Conservation (phyloP, 1,140 invertebrate species). For the Drosophila kurseongensis region DNA sequence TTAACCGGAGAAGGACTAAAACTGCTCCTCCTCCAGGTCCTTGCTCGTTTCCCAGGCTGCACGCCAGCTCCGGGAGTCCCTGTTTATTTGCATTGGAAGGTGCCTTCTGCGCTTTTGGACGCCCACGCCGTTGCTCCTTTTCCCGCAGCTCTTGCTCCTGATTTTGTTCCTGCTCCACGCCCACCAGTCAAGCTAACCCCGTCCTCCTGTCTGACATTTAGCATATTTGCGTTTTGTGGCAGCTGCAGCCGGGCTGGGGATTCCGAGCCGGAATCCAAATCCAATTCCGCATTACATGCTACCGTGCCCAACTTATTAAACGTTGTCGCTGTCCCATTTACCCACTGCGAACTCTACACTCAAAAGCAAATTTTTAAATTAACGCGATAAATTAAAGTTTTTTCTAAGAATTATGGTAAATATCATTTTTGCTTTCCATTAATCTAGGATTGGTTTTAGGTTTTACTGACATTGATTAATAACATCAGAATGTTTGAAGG, state of each 20-base stretch:
- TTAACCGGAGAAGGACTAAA: conserved; percentile 41
- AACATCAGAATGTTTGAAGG: too few relatives aligned
- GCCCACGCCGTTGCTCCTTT: conserved; percentile 3
- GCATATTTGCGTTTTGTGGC: conserved; percentile 82
- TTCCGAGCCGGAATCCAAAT: conserved; percentile 61
- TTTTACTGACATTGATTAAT: too few relatives aligned
- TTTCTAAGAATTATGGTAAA: too few relatives aligned
- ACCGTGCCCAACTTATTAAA: conserved; percentile 80
- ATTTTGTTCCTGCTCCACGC: conserved; percentile 7
- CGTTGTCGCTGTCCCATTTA: conserved; percentile 79
- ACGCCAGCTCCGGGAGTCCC: conserved; percentile 59
- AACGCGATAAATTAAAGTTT: too few relatives aligned
- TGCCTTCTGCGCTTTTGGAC: conserved; percentile 67
- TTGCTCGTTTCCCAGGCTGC: conserved; percentile 52
- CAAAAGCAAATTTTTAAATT: not conserved
- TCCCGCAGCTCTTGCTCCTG: not conserved
- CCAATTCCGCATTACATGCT: conserved; percentile 80
- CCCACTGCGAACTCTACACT: conserved; percentile 62
- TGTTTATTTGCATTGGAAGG: conserved; percentile 66
- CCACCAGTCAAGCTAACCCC: conserved; percentile 34
- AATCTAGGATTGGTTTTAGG: too few relatives aligned
- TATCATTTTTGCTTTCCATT: too few relatives aligned
- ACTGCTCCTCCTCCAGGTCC: conserved; percentile 13
- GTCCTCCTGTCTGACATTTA: conserved; percentile 66
- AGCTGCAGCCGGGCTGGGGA: conserved; percentile 51